Evolutionary conservation across 2,888 invertebrate genomes (phyloP).

Genomic region (Rutpela maculata): DNA sequence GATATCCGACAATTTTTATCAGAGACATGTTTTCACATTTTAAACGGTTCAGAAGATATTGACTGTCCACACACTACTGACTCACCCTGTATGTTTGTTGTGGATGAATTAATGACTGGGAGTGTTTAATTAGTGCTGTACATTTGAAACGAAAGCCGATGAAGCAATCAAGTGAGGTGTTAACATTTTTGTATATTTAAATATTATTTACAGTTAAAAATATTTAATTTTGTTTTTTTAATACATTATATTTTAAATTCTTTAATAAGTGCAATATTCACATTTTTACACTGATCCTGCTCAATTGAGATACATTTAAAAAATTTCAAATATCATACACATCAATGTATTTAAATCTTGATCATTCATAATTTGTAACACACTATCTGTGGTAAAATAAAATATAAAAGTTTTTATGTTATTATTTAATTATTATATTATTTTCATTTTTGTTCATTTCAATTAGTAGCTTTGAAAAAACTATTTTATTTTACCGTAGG

Average conservation of each 20-base stretch:
- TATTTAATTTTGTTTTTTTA: background rate
- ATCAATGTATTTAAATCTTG: background rate
- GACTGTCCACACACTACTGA: too few species aligned
- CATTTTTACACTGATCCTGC: background rate
- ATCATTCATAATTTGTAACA: slow-evolving; percentile 41
- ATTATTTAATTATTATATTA: slow-evolving; percentile 56
- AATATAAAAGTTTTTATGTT: slow-evolving; percentile 58
- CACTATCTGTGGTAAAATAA: slow-evolving; percentile 68
- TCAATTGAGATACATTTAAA: background rate
- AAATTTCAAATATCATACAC: background rate
- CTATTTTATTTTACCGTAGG: slow-evolving; percentile 74
- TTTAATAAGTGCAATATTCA: background rate
- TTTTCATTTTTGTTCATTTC: slow-evolving; percentile 50
- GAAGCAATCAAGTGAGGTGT: background rate
- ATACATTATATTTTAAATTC: background rate
- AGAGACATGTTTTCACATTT: too few species aligned
- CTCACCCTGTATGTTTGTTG: too few species aligned
- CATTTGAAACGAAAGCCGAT: too few species aligned
- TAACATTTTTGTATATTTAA: background rate
- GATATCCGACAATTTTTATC: too few species aligned
- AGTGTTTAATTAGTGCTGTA: too few species aligned
- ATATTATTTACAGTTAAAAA: background rate
- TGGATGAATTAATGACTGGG: too few species aligned
- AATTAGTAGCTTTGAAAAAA: slow-evolving; percentile 44
- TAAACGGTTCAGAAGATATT: too few species aligned